Conservation (phyloP, 2,797 vertebrate species). For the Ispidina lecontei region DNA sequence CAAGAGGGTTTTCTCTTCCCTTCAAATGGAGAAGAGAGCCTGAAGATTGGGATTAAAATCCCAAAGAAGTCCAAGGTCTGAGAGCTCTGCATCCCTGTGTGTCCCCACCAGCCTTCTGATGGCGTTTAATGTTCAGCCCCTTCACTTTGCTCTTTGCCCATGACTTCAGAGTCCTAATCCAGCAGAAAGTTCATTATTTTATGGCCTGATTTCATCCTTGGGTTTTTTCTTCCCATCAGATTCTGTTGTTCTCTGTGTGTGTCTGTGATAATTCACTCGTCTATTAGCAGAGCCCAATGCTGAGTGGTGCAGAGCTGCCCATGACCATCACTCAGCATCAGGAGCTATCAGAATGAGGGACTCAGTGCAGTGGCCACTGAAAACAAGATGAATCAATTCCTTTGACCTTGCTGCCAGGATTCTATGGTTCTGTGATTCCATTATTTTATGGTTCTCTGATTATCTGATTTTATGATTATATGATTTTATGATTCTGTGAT, state of each 20-base stretch:
- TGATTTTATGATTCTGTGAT: too few species aligned
- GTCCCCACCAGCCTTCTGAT: background rate
- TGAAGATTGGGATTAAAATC: background rate
- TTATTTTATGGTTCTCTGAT: too few species aligned
- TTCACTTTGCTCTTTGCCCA: background rate
- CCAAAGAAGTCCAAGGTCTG: background rate
- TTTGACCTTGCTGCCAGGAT: background rate
- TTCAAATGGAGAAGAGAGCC: background rate
- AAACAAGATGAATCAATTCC: background rate
- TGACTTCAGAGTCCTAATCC: background rate
- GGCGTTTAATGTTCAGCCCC: background rate
- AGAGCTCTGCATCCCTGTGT: background rate
- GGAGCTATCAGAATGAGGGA: background rate
- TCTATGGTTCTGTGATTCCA: too few species aligned
- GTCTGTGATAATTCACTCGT: background rate
- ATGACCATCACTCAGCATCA: background rate
- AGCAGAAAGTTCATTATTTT: background rate
- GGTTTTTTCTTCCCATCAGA: background rate
- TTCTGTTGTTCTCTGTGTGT: background rate
- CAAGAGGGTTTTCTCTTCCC: constrained; percentile 2
- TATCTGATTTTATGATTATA: too few species aligned
- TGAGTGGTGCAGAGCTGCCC: fast-evolving
- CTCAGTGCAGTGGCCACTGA: background rate
- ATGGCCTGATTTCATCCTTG: background rate
- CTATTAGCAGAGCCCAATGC: background rate